A percentile compares a stretch with the other conserved stretches of the same genome.
phyloP scores from a whole-genome alignment of 2,113 vertebrate genomes.

The Fukomys damarensis region DNA sequence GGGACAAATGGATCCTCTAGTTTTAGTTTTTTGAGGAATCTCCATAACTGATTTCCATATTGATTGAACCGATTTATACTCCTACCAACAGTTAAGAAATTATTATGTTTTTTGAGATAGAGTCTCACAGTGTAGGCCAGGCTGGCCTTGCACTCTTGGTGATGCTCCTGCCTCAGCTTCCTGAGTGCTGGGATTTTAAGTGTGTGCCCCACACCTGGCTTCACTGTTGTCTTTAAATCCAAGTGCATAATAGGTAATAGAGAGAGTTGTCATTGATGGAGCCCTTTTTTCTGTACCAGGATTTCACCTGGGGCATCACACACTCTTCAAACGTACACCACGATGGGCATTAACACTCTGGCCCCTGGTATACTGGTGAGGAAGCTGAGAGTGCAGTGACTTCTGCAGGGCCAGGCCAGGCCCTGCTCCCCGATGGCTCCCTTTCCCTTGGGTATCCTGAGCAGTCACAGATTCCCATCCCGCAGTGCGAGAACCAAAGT shows the following conservation, averaged over 20 bases:
- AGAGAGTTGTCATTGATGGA: neutral
- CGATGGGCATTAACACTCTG: accelerated
- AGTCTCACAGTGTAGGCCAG: neutral
- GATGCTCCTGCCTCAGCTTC: neutral
- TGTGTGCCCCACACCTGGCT: neutral
- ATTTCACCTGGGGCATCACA: neutral
- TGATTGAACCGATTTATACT: neutral
- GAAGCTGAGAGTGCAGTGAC: neutral
- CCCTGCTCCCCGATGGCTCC: neutral
- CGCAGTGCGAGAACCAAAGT: neutral
- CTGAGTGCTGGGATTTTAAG: neutral
- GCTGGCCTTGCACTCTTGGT: neutral
- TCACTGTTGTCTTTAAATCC: neutral
- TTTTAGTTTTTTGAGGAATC: neutral
- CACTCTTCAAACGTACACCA: neutral
- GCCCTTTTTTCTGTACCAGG: neutral
- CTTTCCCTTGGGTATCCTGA: neutral
- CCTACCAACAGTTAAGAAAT: neutral
- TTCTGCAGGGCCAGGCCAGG: neutral
- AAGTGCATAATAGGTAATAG: neutral
- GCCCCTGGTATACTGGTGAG: neutral
- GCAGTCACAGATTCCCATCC: accelerated
- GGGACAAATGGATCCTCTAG: neutral
- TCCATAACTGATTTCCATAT: neutral
- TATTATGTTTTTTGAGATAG: neutral